Base-by-base conservation (phyloP, 2,797 vertebrate genomes). In the Propithecus perrieri region DNA sequence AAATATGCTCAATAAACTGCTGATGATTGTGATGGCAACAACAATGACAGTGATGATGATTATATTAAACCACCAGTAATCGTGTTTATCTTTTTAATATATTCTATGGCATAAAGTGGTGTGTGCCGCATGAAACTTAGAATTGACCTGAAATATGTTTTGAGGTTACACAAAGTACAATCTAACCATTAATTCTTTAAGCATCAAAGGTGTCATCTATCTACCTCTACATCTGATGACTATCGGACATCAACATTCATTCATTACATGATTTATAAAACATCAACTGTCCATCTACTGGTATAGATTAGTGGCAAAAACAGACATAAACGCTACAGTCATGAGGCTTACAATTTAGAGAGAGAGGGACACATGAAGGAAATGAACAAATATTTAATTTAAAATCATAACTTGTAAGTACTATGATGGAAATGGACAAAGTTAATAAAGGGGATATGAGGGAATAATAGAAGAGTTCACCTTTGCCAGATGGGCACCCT, bases 1-100 rank as follows among this genome's bases (percentile, higher is more conserved):
- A 89, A 93, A 59, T 85, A 97, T 87, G 35, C 15, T 80, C 55
- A 48, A 30, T 69, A 78, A 94, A 87, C 7, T 79, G 48, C 71
- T 95, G 41, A 43, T 74, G 35, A 59, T 15, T 43, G 2, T 67
- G 79, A 74, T 15, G 35, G 28, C 28, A 76, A 22, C 33, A 24
- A 63, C 11, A 94, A 14, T 4, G 11, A 63, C 22, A 92, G 33
- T 18, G 9, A 50, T 53, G 33, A 89, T 3, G 53, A 46, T 3
- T 22, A 24, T 22, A 12, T 13, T 67, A 86, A 91, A 28, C 20
- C 46, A 61, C 8, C 24, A 76, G 2, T 26, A 50, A 80, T 8
- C 7, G 9, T 55, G 24, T 50, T 81, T 87, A 13, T 22, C 50
- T 28, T 67, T 81, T 57, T 59, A 85, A 85, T 71, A 55, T 7